Base-by-base conservation (phyloP, 2,797 vertebrate genomes). In the Spheniscus humboldti region DNA sequence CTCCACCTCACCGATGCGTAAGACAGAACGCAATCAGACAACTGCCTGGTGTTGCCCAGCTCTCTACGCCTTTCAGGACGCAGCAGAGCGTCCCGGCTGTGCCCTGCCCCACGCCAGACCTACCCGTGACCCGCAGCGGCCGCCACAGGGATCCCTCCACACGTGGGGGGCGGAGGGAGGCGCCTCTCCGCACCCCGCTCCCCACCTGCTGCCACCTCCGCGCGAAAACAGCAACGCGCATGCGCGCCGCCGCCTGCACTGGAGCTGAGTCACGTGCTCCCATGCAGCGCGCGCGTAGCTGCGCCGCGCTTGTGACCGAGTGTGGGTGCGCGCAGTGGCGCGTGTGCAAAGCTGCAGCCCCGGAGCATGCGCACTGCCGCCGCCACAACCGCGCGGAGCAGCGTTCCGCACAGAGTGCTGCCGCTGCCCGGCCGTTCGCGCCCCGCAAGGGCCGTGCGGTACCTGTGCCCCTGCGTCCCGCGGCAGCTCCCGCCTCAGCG, bases 181-280 rank as follows among this genome's bases (percentile, higher is more conserved):
- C 33, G 3, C 55, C 73, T 8, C 62, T 78, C 69, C 37, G 6
- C 63, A 4, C 52, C 47, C 43, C 35, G 23, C 22, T n/a, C 76
- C 76, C 80, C 88, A 74, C 80, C 88, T 82, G 39, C 88, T 16
- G 71, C 88, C 39, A 69, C 60, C 76, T 77, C 86, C 7, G 67
- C 37, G 55, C 23, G 52, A 60, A 86, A 79, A 78, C 16, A 2
- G 8, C 37, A 74, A 3, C 22, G 55, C 92, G 90, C 92, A 93
- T 79, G 82, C 90, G 87, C 90, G 76, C 59, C 73, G 28, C 92
- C 55, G 60, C 59, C 82, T 96, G 95, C 94, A 96, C 83, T 93
- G 94, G 93, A 86, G 96, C 90, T 25, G 17, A 9, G 84, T 98
- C 97, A 98, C 97, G 96, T 97, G 96, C 97, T 98, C 97, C 97